phyloP scores from a whole-genome alignment of 2,888 invertebrate species.

The Trachelus troglodyta region DNA sequence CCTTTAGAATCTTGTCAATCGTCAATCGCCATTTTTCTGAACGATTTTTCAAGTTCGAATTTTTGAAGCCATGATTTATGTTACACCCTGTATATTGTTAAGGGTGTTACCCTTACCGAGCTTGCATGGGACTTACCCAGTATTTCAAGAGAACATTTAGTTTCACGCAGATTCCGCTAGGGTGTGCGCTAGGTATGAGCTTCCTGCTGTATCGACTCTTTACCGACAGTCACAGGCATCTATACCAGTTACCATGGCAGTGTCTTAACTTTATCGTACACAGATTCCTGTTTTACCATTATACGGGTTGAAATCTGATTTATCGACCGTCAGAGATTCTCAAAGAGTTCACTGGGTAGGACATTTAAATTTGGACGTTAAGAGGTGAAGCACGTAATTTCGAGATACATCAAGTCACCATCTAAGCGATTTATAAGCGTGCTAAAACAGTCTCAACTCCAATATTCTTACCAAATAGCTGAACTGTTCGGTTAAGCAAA shows the following conservation, averaged over 20 bases:
- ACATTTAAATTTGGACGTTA: conserved; percentile 35
- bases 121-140: neutral
- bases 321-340: conserved; percentile 44
- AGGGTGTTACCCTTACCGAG: neutral
- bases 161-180: neutral
- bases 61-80: neutral
- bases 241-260: too few species aligned
- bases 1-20: neutral
- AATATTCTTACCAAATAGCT: conserved; percentile 21
- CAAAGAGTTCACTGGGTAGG: conserved; percentile 23
- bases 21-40: neutral
- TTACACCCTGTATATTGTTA: neutral
- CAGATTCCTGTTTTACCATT: too few species aligned
- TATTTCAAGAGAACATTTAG: neutral
- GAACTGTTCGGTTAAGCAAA: conserved; percentile 28
- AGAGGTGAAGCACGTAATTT: conserved; percentile 50
- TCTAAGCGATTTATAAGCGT: conserved; percentile 51
- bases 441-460: conserved; percentile 38
- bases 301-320: too few species aligned
- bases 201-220: neutral
- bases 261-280: too few species aligned
- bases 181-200: neutral
- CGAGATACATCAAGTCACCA: conserved; percentile 33
- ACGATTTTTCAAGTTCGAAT: neutral
- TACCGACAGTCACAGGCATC: too few species aligned